Conservation (phyloP, 2,797 vertebrate species). For the Perodicticus potto region DNA sequence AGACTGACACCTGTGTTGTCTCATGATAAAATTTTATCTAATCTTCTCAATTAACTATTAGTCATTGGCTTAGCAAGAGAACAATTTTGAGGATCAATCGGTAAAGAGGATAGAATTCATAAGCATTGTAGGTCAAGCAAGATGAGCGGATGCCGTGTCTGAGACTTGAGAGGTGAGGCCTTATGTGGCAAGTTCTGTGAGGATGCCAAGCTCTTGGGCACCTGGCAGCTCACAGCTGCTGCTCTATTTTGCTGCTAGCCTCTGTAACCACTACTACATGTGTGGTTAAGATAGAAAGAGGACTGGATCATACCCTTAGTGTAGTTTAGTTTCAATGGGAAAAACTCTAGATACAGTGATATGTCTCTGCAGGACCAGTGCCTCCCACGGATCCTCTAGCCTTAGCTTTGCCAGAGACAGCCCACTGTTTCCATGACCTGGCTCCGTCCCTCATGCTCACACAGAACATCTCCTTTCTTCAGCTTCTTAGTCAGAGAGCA, state of each 20-base stretch:
- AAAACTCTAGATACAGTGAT: background rate
- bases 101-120: background rate
- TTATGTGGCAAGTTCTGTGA: background rate
- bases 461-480: background rate
- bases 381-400: background rate
- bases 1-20: background rate
- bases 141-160: background rate
- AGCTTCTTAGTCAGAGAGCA: background rate
- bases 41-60: slow-evolving; percentile 11
- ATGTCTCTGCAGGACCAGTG: background rate
- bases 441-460: background rate
- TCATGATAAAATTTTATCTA: background rate
- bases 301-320: background rate
- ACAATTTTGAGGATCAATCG: background rate
- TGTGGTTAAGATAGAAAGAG: slow-evolving; percentile 31
- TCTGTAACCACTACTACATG: background rate
- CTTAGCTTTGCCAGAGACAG: background rate
- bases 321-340: background rate
- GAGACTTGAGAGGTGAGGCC: background rate
- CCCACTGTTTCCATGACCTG: background rate
- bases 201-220: slow-evolving; percentile 5
- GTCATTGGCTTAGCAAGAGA: slow-evolving; percentile 33
- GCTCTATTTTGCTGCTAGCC: background rate
- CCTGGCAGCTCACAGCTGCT: background rate
- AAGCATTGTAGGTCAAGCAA: background rate